phyloP scores from a whole-genome alignment of 1,140 invertebrate genomes.

The Eumaeus atala region DNA sequence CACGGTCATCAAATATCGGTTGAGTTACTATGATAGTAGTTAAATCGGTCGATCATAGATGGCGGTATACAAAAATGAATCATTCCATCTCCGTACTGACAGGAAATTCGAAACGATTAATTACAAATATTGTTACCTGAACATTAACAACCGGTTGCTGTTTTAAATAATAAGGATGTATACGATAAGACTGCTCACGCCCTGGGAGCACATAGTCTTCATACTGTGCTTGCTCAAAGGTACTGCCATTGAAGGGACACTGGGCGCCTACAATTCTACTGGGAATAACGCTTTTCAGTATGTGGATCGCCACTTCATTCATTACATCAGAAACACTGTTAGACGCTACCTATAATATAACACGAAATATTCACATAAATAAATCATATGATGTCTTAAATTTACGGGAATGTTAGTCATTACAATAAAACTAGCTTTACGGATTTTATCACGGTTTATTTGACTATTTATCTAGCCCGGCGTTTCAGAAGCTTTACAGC shows the following conservation, averaged over 20 bases:
- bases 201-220: constrained; percentile 60
- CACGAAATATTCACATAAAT: neutral
- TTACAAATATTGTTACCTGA: constrained; percentile 38
- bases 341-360: constrained; percentile 39
- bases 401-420: too few species aligned
- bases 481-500: too few species aligned
- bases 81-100: too few species aligned
- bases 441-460: too few species aligned
- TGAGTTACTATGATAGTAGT: too few species aligned
- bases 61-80: too few species aligned
- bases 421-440: too few species aligned
- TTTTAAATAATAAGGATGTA: constrained; percentile 63
- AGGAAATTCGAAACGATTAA: too few species aligned
- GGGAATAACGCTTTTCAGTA: constrained; percentile 50
- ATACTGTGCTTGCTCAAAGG: constrained; percentile 45
- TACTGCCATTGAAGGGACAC: constrained; percentile 49
- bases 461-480: too few species aligned
- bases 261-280: constrained; percentile 52
- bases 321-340: constrained; percentile 44
- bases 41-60: too few species aligned
- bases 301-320: constrained; percentile 39
- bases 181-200: constrained; percentile 51
- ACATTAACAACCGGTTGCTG: constrained; percentile 44
- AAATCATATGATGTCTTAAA: too few species aligned
- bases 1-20: too few species aligned